Evolutionary conservation across 2,888 invertebrate species (phyloP), one percentile per base, ranked within the genome.

Genomic region (Matsumyia berberina): DNA sequence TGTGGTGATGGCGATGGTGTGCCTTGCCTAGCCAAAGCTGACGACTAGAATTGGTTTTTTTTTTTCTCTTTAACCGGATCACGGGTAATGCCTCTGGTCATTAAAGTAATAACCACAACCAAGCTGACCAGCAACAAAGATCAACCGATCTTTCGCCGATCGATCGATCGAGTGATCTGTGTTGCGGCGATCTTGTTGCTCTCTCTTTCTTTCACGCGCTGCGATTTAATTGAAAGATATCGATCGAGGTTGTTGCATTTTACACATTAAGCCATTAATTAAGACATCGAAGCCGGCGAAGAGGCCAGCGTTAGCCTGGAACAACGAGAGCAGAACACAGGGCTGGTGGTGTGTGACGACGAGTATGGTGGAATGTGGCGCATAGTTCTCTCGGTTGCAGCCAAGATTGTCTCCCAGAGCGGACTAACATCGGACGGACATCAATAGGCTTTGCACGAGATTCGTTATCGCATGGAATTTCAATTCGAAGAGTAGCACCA

Each of bases 221-320:
- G 76, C 74, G 70, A 85, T 85, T 85, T 85, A 85, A 85, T 85
- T 85, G 85, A 74, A 85, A 85, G 85, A 85, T 85, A 85, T 80
- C 76, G 85, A 85, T 85, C 85, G 80, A 80, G 74, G 85, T 85
- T 85, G 85, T 80, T 85, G 79, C 85, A 80, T 85, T 85, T 85
- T 85, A 85, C 80, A 85, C 85, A 85, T 85, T 85, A 80, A 70
- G 74, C 85, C 85, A 85, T 85, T 85, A 85, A 85, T 85, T 85
- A 85, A 85, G 85, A 85, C 80, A 85, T 85, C 80, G 49, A 80
- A 70, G 80, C 80, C 85, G 85, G 79, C 82, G n/a, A n/a, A n/a
- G n/a, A 66, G 51, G 42, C 39, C 35, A 37, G 39, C 46, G 44
- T 66, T 74, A 44, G 35, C 49, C 29, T 6, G 57, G 49, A 60